phyloP scores from a whole-genome alignment of 2,797 vertebrate genomes.

The Rhinoraja longicauda region DNA sequence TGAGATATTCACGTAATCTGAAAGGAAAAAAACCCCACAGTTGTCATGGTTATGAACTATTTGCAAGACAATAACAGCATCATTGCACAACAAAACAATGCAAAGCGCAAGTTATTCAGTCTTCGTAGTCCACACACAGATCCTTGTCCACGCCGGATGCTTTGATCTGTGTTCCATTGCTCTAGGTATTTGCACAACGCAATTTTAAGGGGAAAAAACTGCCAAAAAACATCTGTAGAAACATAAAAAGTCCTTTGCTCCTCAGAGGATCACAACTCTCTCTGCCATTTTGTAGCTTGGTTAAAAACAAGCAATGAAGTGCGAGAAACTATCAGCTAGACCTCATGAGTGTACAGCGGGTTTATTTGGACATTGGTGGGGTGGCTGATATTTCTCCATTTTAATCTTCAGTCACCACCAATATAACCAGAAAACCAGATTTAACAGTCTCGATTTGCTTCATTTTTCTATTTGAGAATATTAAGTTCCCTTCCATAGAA shows the following conservation, averaged over 20 bases:
- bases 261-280: neutral
- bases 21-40: neutral
- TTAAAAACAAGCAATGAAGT: neutral
- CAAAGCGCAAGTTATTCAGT: slow-evolving; percentile 18
- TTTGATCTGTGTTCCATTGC: neutral
- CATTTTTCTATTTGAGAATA: neutral
- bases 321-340: neutral
- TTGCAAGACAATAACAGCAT: slow-evolving; percentile 13
- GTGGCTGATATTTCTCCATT: neutral
- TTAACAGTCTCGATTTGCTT: neutral
- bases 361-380: neutral
- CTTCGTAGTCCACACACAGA: neutral
- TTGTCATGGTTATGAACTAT: slow-evolving; percentile 21
- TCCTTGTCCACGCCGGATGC: neutral
- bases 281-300: neutral
- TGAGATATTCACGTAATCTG: neutral
- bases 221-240: slow-evolving; percentile 21
- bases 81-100: slow-evolving; percentile 9
- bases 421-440: neutral
- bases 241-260: neutral
- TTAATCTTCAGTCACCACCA: neutral
- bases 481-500: too few species aligned
- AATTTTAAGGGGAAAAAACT: neutral
- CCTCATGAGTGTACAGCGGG: neutral
- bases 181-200: slow-evolving; percentile 31